Evolutionary conservation across 23 tunicate genomes (phyloP), one percentile per base, ranked within the genome.

Genomic region (Phallusia fumigata): DNA sequence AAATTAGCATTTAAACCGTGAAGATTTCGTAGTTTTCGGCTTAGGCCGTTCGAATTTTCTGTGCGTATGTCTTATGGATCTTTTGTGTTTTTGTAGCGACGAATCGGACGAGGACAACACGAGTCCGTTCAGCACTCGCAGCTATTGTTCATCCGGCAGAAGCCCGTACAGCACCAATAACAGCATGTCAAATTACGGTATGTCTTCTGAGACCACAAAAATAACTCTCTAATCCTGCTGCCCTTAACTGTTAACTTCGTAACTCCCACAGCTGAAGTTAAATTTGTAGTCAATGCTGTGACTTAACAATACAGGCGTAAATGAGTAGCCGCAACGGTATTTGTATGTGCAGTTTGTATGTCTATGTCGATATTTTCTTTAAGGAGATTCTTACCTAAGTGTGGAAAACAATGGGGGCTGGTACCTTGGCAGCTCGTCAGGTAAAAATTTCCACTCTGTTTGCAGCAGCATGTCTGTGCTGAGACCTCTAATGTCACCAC

Each of bases 41-140:
- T n/a, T n/a, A n/a, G n/a, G n/a, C n/a, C n/a, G 58, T 15, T 18
- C 18, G 58, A 15, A 51, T 51, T 51, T 51, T 18, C 18, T 18
- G 18, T 51, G 15, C 15, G 58, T 51, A 13, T 51, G 15, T 51
- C 58, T 13, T 18, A 18, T 24, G 13, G 16, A 13, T 58, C 3
- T 58, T 33, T 24, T 74, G 77, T 74, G 16, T 72, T 72, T 90
- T 83, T 79, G 24, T 76, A 89, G 98, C 21, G 98, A 94, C 31
- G 98, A 94, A 15, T 83, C 94, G 11, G 98, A 94, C 64, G 94
- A 89, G 34, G 87, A 80, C 22, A 85, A 85, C 80, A 88, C 84
- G 40, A 89, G 94, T 53, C 93, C 94, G n/a, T 35, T 34, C 49
- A 88, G 98, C 86, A 94, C 98, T 19, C 35, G 81, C 24, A 82